Evolutionary conservation across 2,888 invertebrate species (phyloP), one percentile per base, ranked within the genome.

Genomic region (Tetragonisca angustula): DNA sequence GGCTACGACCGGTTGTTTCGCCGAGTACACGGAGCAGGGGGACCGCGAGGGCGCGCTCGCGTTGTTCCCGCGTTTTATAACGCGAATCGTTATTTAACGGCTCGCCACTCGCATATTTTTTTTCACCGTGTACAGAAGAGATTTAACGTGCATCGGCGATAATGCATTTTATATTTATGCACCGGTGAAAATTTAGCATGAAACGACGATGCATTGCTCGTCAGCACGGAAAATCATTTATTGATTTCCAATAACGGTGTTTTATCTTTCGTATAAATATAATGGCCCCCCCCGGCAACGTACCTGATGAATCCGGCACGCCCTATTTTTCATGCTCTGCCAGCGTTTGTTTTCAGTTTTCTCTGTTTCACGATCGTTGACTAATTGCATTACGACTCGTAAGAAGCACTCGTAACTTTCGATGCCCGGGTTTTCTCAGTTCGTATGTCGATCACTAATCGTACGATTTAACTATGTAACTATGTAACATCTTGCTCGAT

Each of bases 81-180:
- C 73, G 78, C 61, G 61, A 56, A 59, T 78, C 84, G 71, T 83
- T 79, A 79, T 83, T 79, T 82, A 84, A 84, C 78, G 78, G 77
- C 65, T 81, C 65, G 61, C 61, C 36, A 68, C 59, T 69, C 75
- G 79, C 50, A 54, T n/a, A n/a, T n/a, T n/a, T 67, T 76, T 76
- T 85, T 68, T 64, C 56, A 43, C 19, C 64, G 56, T 67, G 65
- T 68, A 54, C 24, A 49, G 62, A 52, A 61, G 77, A 71, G 85
- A 83, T 72, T 74, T 72, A 77, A 72, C 75, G 72, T 61, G 72
- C 61, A 78, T 61, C 65, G 75, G 79, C 75, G 84, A 84, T 83
- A 84, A 83, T 83, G 79, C 79, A 73, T 84, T 84, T 84, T 83
- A 83, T 83, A 84, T 84, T 84, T 84, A 82, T 82, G 75, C 83